Evolutionary conservation across 2,888 invertebrate species (phyloP), one percentile per base, ranked within the genome.

Genomic region (Hypomecis atomaria): DNA sequence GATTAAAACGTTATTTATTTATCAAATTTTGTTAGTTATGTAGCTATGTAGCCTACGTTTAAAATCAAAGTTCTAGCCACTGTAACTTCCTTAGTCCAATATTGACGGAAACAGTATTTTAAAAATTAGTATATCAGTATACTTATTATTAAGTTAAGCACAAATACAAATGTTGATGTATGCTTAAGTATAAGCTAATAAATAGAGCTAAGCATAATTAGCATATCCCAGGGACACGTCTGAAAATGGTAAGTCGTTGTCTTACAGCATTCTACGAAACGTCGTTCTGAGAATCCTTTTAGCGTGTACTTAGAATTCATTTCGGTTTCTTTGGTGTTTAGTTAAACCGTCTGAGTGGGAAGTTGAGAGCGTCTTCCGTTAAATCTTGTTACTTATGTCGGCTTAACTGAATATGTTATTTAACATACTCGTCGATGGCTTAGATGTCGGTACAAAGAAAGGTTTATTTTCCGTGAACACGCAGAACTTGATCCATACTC

Each of bases 271-370:
- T 64, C 67, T 52, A 60, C 54, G 62, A 42, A 57, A 52, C 44
- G 56, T 59, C 57, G 55, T 60, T 59, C 59, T 62, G 53, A 50
- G 63, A 67, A 69, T 65, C 66, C 67, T 69, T 67, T 66, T 58
- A 71, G 38, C 50, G 59, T 59, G 58, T 59, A 49, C 58, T 70
- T 68, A 70, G 58, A 66, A 66, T 66, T 68, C 68, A 66, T 61
- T 62, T 52, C 58, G 44, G 47, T 60, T 62, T 60, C 54, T 64
- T 66, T 66, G 63, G 57, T 62, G 59, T 64, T 70, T 62, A 61
- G 50, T 59, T 65, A 57, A 68, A 54, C 47, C 59, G 56, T 37
- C 48, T 48, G 55, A 56, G 59, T 56, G 52, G 50, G 64, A 63
- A 64, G 64, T 60, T 64, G 40, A 10, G 38, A 55, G 54, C 38